Percentiles rank a stretch among this genome's conserved stretches.
Conservation (phyloP, 2,888 invertebrate genomes). For the Amiota mariae region DNA sequence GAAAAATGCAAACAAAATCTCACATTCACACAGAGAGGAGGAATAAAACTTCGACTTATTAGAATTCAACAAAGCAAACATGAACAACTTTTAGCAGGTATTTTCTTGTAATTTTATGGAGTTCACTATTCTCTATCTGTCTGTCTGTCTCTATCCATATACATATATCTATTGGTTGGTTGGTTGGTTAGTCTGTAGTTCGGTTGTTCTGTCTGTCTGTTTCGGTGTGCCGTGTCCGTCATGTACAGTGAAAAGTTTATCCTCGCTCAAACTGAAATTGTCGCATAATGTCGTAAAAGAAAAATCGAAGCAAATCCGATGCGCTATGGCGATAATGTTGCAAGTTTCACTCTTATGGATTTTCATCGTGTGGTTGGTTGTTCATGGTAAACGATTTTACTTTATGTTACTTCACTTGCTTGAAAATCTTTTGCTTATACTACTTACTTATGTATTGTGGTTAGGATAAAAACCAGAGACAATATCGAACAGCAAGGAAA, state of each 20-base stretch:
- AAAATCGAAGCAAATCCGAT: constrained; percentile 55
- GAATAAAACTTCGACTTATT: constrained; percentile 50
- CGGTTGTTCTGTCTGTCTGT: too few species aligned
- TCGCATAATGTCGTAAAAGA: constrained; percentile 60
- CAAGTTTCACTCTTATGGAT: constrained; percentile 50
- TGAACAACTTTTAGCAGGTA: constrained; percentile 45
- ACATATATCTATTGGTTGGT: too few species aligned
- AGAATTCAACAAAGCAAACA: constrained; percentile 50
- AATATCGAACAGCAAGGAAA: constrained; percentile 21
- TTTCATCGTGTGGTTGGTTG: constrained; percentile 50
- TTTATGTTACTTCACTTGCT: constrained; percentile 6
- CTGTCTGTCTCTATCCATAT: not conserved
- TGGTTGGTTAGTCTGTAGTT: too few species aligned
- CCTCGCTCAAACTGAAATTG: constrained; percentile 51
- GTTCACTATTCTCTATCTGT: constrained; percentile 33
- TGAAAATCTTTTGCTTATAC: constrained; percentile 22
- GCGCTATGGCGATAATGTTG: constrained; percentile 59
- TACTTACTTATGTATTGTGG: not conserved
- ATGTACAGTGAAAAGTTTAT: constrained; percentile 3
- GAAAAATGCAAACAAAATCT: constrained; percentile 28
- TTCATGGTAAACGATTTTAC: constrained; percentile 31
- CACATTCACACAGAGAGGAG: not conserved
- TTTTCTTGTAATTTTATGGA: constrained; percentile 62
- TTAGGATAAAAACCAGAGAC: constrained; percentile 29
- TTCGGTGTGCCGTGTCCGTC: too few species aligned